A percentile compares a stretch with the other conserved stretches of the same genome.
These are phyloP conservation scores for Hydropotes inermis DNA, from an alignment of 2,113 vertebrate species.

Conservation along the genomic window DNA sequence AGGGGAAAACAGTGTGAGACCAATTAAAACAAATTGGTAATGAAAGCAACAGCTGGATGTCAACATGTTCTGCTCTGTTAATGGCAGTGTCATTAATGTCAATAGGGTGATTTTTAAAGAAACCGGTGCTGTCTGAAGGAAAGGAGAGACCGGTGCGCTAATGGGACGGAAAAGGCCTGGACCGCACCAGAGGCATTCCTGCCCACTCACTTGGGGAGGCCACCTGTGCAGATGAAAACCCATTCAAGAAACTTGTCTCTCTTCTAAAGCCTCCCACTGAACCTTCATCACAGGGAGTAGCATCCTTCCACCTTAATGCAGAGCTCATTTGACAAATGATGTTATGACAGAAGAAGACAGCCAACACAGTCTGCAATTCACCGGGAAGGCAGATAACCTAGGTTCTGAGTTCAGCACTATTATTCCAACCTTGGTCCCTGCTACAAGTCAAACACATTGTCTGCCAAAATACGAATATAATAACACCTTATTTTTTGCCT, in stretches of 20 bases:
- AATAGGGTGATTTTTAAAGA: slow-evolving; percentile 42
- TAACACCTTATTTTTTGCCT: not conserved
- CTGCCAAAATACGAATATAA: not conserved
- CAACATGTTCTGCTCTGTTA: slow-evolving; percentile 63
- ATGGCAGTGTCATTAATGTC: slow-evolving; percentile 27
- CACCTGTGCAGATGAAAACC: not conserved
- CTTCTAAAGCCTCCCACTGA: not conserved
- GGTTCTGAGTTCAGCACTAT: not conserved
- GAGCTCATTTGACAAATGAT: not conserved
- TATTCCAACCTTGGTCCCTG: not conserved
- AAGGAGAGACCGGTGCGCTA: slow-evolving; percentile 10
- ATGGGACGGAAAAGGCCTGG: not conserved
- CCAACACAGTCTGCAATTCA: not conserved
- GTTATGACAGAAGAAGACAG: not conserved
- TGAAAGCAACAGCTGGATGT: slow-evolving; percentile 72
- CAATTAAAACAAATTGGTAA: slow-evolving; percentile 71
- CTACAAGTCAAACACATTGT: not conserved
- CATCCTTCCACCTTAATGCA: not conserved
- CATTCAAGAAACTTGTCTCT: not conserved
- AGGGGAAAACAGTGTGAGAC: slow-evolving; percentile 65
- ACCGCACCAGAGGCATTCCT: not conserved
- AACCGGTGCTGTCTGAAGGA: slow-evolving; percentile 33
- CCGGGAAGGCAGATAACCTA: not conserved
- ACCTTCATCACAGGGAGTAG: not conserved
- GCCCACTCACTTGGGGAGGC: not conserved